Evolutionary conservation across 2,797 vertebrate species (phyloP), one percentile per base, ranked within the genome.

Genomic region (Pogonophryne albipinna): DNA sequence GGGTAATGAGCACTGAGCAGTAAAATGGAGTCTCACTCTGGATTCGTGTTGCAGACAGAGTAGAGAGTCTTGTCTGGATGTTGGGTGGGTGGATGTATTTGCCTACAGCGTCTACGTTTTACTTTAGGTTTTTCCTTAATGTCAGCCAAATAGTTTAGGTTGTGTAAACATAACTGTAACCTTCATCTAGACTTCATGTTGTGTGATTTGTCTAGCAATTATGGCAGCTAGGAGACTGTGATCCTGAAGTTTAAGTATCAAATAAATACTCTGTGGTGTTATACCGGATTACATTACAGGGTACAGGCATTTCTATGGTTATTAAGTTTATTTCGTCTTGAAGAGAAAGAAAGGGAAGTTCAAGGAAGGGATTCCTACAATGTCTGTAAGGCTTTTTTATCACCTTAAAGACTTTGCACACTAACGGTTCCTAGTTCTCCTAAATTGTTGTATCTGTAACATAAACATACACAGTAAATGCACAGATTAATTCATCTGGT

Each of bases 401-500:
- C 53, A 60, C 19, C 17, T 49, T 20, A 67, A 27, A 57, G 14
- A 15, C 60, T 13, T 46, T 45, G 19, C 45, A 41, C 16, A 11
- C 44, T 41, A 20, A 56, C 6, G 55, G 2, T 34, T 72, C 56
- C 38, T 62, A 68, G 55, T 76, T 34, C 51, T 46, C 13, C 1
- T 51, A 13, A 66, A 66, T 58, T 51, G 16, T 58, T 71, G 53
- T 61, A 66, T 74, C 38, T 64, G 14, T 14, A 9, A 3, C 17
- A 41, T 49, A 27, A 27, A 27, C 27, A 27, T 27, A 27, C 4
- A 27, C 27, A 27, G 27, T 27, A 5, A 5, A 27, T 27, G 27
- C 27, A 27, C 4, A 27, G 27, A 27, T 78, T 15, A 80, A 85
- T 82, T 84, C 79, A 74, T 68, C 71, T 77, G 60, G 57, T 79